These are phyloP conservation scores for Ia io DNA, from an alignment of 2,113 vertebrate species.

Conservation along the genomic window DNA sequence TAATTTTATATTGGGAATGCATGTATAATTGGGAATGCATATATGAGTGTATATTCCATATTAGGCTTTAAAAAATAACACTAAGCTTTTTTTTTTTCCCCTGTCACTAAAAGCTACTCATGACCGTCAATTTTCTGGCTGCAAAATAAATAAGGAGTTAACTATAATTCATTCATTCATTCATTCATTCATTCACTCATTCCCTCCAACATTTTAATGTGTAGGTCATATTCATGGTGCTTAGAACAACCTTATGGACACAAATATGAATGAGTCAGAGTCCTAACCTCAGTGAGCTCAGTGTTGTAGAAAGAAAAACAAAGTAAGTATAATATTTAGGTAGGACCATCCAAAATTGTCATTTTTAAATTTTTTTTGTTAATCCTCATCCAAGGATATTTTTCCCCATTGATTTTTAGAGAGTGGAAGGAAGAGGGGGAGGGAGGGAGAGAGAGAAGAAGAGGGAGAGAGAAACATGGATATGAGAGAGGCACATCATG, in stretches of 20 bases:
- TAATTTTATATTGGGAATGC: not conserved
- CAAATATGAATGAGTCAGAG: not conserved
- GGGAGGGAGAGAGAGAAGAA: too few species aligned
- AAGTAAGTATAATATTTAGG: not conserved
- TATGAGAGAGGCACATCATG: too few species aligned
- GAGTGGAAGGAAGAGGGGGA: too few species aligned
- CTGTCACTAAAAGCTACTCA: not conserved
- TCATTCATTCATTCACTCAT: not conserved
- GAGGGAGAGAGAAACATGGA: too few species aligned
- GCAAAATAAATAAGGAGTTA: not conserved
- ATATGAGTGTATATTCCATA: not conserved
- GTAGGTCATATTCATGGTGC: not conserved
- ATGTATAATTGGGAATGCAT: not conserved
- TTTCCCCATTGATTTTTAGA: too few species aligned
- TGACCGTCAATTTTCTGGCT: not conserved
- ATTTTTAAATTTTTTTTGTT: not conserved
- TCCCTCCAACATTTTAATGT: not conserved
- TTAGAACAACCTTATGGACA: not conserved
- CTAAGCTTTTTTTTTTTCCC: not conserved
- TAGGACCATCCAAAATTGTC: not conserved
- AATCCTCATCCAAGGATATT: too few species aligned
- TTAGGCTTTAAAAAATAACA: not conserved
- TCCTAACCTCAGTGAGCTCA: not conserved
- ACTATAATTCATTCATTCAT: not conserved
- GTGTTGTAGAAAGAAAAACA: not conserved